These are phyloP conservation scores for Halcyon malimbica DNA, from an alignment of 2,113 vertebrate genomes.

Conservation along the genomic window DNA sequence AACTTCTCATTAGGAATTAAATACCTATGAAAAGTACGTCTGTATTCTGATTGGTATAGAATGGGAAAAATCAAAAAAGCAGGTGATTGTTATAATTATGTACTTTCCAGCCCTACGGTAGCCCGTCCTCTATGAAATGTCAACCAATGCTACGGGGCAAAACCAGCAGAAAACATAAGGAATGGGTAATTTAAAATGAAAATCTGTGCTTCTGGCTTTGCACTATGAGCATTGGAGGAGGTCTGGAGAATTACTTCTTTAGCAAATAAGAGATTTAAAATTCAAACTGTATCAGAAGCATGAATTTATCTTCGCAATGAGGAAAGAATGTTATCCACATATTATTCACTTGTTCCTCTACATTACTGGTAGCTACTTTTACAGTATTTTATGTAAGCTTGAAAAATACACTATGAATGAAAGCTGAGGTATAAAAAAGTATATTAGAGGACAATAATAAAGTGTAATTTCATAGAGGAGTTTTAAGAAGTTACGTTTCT, in stretches of 20 bases:
- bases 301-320: background rate
- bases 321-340: background rate
- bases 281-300: background rate
- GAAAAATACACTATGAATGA: background rate
- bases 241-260: constrained; percentile 22
- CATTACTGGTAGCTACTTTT: background rate
- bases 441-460: background rate
- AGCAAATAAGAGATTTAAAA: constrained; percentile 42
- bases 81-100: constrained; percentile 71
- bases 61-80: constrained; percentile 69
- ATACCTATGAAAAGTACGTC: constrained; percentile 61
- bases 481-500: background rate
- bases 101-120: constrained; percentile 56
- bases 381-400: background rate
- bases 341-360: background rate
- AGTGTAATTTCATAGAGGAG: background rate
- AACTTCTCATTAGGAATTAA: constrained; percentile 71
- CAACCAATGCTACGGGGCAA: constrained; percentile 74
- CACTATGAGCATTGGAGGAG: background rate
- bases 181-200: constrained; percentile 71
- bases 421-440: background rate
- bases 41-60: constrained; percentile 43
- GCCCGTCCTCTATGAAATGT: constrained; percentile 76
- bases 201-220: constrained; percentile 16
- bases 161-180: constrained; percentile 35